Base-by-base conservation (phyloP, 2,113 vertebrate genomes). In the Strigops habroptila region DNA sequence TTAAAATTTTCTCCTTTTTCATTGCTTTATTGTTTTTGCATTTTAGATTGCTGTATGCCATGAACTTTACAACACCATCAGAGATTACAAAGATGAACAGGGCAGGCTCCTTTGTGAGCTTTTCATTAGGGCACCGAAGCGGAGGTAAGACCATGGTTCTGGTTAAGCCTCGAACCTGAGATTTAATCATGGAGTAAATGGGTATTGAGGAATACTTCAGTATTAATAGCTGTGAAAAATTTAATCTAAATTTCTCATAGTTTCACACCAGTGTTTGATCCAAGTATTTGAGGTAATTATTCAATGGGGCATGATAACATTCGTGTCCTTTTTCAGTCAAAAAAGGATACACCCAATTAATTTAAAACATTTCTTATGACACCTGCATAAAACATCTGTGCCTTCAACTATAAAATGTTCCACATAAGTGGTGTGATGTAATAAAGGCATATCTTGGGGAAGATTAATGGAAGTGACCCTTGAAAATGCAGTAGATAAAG, bases 61-160 rank as follows among this genome's bases (percentile, higher is more conserved):
- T 96, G 99, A 99, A 89, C 98, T 99, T 60, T 99, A 99, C 95
- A 99, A 99, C 97, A 99, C 99, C 44, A 98, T 99, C 95, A 97
- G 99, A 97, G 99, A 99, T 97, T 99, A 99, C 97, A 99, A 99
- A 92, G 99, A 99, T 92, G 99, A 99, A 65, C 99, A 99, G 84
- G 99, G 99, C 80, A 98, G 99, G 96, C 99, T 99, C 96, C 96
- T 99, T 23, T 99, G 99, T 96, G 99, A 99, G 95, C 98, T 99
- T 74, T 99, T 99, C 95, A 99, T 99, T 94, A 98, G 99, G 96
- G 99, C 99, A 44, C 99, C 99, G 1, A 99, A 99, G 95, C 97
- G 99, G 97, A 99, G 99, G 99, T 99, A 92, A 98, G 95, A 60
- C 55, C 25, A 2, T 65, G 24, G 23, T 43, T 76, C 77, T 88